These are phyloP conservation scores for Rhamphomyia laevipes DNA, from an alignment of 2,888 invertebrate species.

Conservation along the genomic window DNA sequence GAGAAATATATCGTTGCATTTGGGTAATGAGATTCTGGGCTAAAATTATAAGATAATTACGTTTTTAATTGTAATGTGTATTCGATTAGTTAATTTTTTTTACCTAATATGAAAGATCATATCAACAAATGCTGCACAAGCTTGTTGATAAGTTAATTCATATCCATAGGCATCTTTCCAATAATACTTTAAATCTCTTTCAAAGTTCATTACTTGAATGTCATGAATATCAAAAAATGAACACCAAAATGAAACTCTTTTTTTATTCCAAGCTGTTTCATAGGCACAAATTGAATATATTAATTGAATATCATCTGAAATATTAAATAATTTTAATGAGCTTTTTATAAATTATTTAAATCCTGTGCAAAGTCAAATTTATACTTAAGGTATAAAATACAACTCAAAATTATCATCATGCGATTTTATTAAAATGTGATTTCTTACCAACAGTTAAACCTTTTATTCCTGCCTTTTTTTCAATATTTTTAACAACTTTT, in stretches of 20 bases:
- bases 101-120: slow-evolving; percentile 60
- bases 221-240: slow-evolving; percentile 50
- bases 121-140: slow-evolving; percentile 60
- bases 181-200: slow-evolving; percentile 65
- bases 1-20: slow-evolving; percentile 59
- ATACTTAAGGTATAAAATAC: too few species aligned
- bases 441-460: slow-evolving; percentile 38
- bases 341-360: too few species aligned
- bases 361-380: too few species aligned
- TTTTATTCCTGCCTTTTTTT: slow-evolving; percentile 46
- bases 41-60: slow-evolving; percentile 12
- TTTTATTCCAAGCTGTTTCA: slow-evolving; percentile 69
- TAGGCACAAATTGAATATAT: slow-evolving; percentile 68
- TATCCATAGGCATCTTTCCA: slow-evolving; percentile 75
- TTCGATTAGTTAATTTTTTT: slow-evolving; percentile 18
- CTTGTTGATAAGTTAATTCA: slow-evolving; percentile 58
- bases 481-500: slow-evolving; percentile 39
- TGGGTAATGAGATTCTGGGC: slow-evolving; percentile 25
- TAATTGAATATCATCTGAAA: slow-evolving; percentile 45
- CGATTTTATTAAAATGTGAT: too few species aligned
- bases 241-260: slow-evolving; percentile 65
- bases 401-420: too few species aligned
- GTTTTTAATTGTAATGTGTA: not conserved
- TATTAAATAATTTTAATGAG: slow-evolving; percentile 10
- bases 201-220: slow-evolving; percentile 55